Percentiles rank a stretch among this genome's conserved stretches.
These are phyloP conservation scores for Pachliopta kotzebuea DNA, from an alignment of 2,888 invertebrate species.

Conservation along the genomic window DNA sequence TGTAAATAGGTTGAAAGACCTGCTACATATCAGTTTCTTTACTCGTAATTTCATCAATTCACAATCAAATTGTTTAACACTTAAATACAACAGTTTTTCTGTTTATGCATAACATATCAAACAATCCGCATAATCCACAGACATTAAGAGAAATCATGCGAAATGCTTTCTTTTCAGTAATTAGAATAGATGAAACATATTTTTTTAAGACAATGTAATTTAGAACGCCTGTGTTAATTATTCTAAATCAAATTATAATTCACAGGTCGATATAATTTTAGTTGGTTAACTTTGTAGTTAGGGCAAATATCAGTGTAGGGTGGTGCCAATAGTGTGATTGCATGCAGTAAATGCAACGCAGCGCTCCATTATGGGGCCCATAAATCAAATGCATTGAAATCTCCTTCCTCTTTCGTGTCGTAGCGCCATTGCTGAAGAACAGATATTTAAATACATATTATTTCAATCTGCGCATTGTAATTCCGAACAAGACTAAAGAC, in stretches of 20 bases:
- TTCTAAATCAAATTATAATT: no score
- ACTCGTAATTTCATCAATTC: no score
- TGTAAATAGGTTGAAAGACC: no score
- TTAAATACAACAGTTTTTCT: no score
- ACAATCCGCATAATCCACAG: background rate
- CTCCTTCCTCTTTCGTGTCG: conserved; percentile 75
- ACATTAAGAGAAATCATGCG: background rate
- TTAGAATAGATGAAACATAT: background rate
- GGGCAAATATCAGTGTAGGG: conserved; percentile 16
- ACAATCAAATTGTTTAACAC: no score
- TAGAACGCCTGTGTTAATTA: no score
- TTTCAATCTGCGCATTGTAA: background rate
- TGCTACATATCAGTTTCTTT: no score
- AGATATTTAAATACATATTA: conserved; percentile 58
- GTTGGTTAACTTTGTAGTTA: background rate
- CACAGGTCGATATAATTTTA: background rate
- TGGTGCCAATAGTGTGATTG: conserved; percentile 43
- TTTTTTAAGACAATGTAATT: background rate
- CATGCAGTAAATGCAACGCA: conserved; percentile 69
- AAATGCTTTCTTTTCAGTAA: background rate
- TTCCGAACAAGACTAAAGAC: background rate
- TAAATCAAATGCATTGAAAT: conserved; percentile 77
- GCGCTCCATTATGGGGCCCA: conserved; percentile 67
- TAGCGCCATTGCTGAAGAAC: conserved; percentile 63
- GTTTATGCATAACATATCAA: background rate